Evolutionary conservation across 2,113 vertebrate species (phyloP), one percentile per base, ranked within the genome.

Genomic region (Phylloscopus trochilus): DNA sequence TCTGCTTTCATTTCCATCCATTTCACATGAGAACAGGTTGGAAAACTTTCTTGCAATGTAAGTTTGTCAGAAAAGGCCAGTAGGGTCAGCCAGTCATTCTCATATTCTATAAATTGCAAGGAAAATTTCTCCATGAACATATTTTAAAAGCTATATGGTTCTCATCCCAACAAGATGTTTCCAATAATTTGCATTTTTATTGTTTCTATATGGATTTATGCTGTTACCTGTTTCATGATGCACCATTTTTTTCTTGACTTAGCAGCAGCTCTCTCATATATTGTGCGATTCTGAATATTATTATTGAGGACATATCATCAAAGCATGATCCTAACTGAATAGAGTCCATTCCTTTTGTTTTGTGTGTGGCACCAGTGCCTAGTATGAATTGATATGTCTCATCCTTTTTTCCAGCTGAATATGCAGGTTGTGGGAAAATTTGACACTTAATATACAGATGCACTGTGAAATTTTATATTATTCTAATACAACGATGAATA

Each of bases 1-100:
- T 52, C 68, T 94, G 79, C 72, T 96, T 93, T 96, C 49, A 44
- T 95, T 96, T 96, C 46, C 46, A 81, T 83, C 72, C 69, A 78
- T 41, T 95, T 94, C 83, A 93, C 80, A 51, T 59, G 59, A 75
- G 64, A 82, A 66, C 90, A 95, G 96, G 95, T 95, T 94, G 66
- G 74, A 92, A 94, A 89, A 75, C 6, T 91, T 81, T 37, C 30
- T n/a, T 91, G 64, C 35, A 72, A 49, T 67, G 10, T 30, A 63
- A 46, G 8, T 70, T 88, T 90, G 59, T 70, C 4, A 9, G 62
- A 79, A 91, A 89, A 93, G 83, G 47, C 53, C 4, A 2, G 33
- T 6, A 24, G n/a, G n/a, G 22, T 78, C 68, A 81, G 83, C 15
- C 10, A 83, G 27, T 67, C 81, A 30, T 81, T 83, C 31, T 92